phyloP scores from a whole-genome alignment of 2,888 invertebrate species.

The Noctua janthe region DNA sequence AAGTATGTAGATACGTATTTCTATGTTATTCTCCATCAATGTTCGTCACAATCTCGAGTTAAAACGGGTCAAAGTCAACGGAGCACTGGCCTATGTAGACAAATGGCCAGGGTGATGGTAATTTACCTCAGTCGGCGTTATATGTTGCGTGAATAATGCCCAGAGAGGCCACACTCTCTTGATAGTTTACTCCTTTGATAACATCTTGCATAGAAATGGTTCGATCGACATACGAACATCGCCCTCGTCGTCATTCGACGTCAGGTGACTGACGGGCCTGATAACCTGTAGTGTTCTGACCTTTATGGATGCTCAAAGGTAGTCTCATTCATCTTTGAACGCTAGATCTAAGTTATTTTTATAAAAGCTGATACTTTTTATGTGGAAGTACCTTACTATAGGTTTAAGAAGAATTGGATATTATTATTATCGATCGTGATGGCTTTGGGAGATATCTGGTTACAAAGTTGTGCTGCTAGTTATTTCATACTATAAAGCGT shows the following conservation, averaged over 20 bases:
- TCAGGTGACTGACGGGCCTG: conserved; percentile 5
- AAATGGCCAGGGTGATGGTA: conserved; percentile 23
- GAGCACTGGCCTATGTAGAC: not conserved
- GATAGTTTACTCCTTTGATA: conserved; percentile 27
- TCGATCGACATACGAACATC: not conserved
- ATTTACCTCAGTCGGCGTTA: conserved; percentile 25
- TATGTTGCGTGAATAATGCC: conserved; percentile 24
- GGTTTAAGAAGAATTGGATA: not conserved
- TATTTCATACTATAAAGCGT: not conserved
- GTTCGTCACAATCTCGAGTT: not conserved
- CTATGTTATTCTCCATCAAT: not conserved
- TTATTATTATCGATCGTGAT: not conserved
- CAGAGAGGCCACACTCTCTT: not conserved
- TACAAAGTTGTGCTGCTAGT: not conserved
- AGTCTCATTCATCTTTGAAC: not conserved
- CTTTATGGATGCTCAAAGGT: not conserved
- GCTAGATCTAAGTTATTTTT: not conserved
- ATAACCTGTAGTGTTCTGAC: conserved; percentile 8
- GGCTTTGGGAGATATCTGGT: not conserved
- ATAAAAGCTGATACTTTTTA: not conserved
- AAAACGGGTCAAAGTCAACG: conserved; percentile 21
- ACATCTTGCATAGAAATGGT: conserved; percentile 21
- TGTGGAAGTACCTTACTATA: not conserved
- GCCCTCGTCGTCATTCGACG: not conserved
- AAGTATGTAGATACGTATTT: not conserved